Conservation (phyloP, 2,113 vertebrate species). For the Myanophis thanlyinensis region DNA sequence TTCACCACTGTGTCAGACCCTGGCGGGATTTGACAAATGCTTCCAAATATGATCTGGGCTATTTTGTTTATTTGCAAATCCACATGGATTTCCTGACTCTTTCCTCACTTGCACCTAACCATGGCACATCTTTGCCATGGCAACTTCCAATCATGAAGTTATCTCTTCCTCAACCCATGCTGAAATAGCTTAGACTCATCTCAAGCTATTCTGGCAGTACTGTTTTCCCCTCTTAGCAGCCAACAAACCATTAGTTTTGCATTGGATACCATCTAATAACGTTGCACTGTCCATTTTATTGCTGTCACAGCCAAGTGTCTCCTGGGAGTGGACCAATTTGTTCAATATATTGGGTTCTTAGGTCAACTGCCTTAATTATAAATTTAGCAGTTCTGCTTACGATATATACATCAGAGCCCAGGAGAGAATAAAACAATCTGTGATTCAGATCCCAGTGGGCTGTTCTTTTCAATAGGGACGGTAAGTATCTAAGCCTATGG, state of each 20-base stretch:
- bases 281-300: background rate
- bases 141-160: background rate
- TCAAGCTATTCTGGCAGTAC: background rate
- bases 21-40: too few relatives aligned
- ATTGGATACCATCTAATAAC: background rate
- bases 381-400: background rate
- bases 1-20: too few relatives aligned
- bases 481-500: background rate
- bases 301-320: background rate
- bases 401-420: background rate
- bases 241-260: background rate
- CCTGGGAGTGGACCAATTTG: background rate
- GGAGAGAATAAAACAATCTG: background rate
- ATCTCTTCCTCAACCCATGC: background rate
- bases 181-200: background rate
- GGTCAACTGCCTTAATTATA: background rate
- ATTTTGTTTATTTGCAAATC: background rate
- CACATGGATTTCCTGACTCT: background rate
- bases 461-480: background rate
- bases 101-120: background rate
- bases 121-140: background rate
- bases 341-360: background rate
- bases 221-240: background rate
- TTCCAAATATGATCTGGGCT: background rate
- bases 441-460: background rate